These are phyloP conservation scores for Sesia bembeciformis DNA, from an alignment of 2,888 invertebrate species.

Conservation along the genomic window DNA sequence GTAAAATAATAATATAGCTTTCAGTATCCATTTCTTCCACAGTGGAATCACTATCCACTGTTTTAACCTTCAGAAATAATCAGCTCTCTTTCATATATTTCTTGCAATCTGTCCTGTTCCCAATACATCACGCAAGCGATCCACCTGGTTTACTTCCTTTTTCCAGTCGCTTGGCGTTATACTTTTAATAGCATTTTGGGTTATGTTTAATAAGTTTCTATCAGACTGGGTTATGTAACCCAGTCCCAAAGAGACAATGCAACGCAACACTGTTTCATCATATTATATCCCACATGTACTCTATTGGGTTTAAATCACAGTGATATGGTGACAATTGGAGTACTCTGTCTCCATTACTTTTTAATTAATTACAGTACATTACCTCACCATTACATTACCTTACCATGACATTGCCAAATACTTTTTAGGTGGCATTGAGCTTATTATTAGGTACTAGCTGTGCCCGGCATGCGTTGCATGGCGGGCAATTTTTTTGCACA, in stretches of 20 bases:
- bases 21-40: not conserved
- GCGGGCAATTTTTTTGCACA: too few relatives aligned
- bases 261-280: conserved; percentile 18
- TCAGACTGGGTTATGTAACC: conserved; percentile 19
- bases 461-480: too few relatives aligned
- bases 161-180: conserved; percentile 13
- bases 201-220: conserved; percentile 15
- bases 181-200: conserved; percentile 9
- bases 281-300: conserved; percentile 18
- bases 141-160: conserved; percentile 11
- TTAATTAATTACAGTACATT: conserved; percentile 3
- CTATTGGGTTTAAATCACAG: conserved; percentile 7
- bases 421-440: conserved; percentile 10
- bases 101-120: conserved; percentile 4
- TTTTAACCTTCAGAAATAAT: conserved; percentile 5
- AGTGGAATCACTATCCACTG: not conserved
- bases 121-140: conserved; percentile 9
- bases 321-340: conserved; percentile 2
- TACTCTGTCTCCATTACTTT: conserved; percentile 4
- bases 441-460: conserved; percentile 5
- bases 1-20: not conserved
- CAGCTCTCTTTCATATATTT: conserved; percentile 5
- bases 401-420: too few relatives aligned
- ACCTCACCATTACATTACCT: too few relatives aligned
- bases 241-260: conserved; percentile 1